Conservation (phyloP, 2,888 invertebrate species). For the Drosophila borealis region DNA sequence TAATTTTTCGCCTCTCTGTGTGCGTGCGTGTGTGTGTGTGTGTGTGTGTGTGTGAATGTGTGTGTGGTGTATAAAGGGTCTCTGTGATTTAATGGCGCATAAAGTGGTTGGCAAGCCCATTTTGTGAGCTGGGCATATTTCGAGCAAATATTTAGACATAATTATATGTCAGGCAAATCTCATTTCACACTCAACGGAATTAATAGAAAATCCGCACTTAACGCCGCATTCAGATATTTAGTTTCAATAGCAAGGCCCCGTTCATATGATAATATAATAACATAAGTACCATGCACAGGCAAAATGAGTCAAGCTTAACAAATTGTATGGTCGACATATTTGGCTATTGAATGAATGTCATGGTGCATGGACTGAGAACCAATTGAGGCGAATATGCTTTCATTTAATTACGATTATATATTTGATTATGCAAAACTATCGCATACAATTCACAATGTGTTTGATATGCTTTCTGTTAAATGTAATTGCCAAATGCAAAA, state of each 20-base stretch:
- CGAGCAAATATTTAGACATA: constrained; percentile 56
- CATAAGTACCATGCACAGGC: not conserved
- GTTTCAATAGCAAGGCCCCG: not conserved
- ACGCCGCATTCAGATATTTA: constrained; percentile 4
- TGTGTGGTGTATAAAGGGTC: constrained; percentile 40
- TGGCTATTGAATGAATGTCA: constrained; percentile 15
- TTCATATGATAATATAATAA: constrained; percentile 11
- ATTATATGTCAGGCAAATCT: constrained; percentile 46
- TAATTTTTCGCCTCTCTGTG: constrained; percentile 45
- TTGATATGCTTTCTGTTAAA: not conserved
- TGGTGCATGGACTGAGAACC: not conserved
- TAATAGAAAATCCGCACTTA: constrained; percentile 17
- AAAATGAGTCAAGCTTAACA: constrained; percentile 6
- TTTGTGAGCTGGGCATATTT: constrained; percentile 30
- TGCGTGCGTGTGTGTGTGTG: constrained; percentile 13
- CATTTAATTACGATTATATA: constrained; percentile 11
- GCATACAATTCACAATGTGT: not conserved
- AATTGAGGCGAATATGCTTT: not conserved
- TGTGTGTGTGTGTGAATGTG: constrained; percentile 22
- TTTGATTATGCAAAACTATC: constrained; percentile 12
- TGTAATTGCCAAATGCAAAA: not conserved
- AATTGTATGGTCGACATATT: constrained; percentile 12
- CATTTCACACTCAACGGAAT: constrained; percentile 15
- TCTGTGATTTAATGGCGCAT: constrained; percentile 66
- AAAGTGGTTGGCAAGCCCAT: constrained; percentile 55